Percentiles rank a stretch among this genome's conserved stretches.
These are phyloP conservation scores for Trissolcus japonicus DNA, from an alignment of 2,888 invertebrate genomes.

Conservation along the genomic window DNA sequence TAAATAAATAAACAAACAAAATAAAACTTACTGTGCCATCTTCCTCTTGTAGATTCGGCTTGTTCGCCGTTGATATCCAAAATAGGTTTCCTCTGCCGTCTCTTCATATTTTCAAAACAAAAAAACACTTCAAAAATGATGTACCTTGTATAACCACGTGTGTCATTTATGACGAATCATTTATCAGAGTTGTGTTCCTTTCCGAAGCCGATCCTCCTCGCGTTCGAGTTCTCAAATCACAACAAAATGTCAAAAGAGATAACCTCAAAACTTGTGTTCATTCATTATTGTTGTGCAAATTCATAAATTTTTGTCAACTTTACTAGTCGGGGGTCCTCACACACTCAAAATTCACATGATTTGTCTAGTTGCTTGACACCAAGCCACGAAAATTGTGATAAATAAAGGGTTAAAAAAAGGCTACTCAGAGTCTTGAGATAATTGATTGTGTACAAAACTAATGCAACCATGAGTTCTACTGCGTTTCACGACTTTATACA, in stretches of 20 bases:
- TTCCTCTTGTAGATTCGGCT: slow-evolving; percentile 64
- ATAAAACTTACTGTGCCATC: slow-evolving; percentile 65
- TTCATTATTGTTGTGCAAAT: neutral
- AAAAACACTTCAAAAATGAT: neutral
- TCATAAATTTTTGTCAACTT: neutral
- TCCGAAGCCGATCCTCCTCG: neutral
- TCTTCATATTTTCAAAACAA: slow-evolving; percentile 66
- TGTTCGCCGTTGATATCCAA: slow-evolving; percentile 69
- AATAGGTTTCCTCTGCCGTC: slow-evolving; percentile 69
- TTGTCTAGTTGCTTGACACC: too few relatives aligned
- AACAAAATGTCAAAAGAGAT: neutral
- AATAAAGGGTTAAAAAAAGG: too few relatives aligned
- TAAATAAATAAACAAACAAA: neutral
- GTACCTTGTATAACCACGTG: neutral
- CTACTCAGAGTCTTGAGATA: too few relatives aligned
- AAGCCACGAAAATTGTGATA: too few relatives aligned
- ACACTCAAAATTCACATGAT: too few relatives aligned
- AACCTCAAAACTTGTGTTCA: neutral
- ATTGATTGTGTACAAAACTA: too few relatives aligned
- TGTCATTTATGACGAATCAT: neutral
- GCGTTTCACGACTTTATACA: too few relatives aligned
- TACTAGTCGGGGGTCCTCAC: too few relatives aligned
- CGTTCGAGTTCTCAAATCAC: neutral
- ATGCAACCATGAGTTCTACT: too few relatives aligned
- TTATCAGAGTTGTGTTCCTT: too few relatives aligned